These are phyloP conservation scores for Colletes latitarsis DNA, from an alignment of 1,140 invertebrate genomes.

Conservation along the genomic window DNA sequence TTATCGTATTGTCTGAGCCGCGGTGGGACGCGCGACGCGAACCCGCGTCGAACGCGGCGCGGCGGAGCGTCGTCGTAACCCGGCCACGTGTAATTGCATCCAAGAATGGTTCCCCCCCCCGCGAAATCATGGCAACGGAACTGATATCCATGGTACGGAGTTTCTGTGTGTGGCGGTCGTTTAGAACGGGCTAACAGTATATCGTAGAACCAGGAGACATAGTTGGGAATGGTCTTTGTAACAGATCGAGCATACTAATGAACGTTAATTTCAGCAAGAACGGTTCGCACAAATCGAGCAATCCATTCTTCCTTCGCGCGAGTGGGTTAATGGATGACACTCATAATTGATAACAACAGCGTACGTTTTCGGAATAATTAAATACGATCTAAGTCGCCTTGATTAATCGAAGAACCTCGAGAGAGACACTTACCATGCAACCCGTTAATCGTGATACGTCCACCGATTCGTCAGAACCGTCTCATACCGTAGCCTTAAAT, in stretches of 20 bases:
- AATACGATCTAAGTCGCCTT: too few species aligned
- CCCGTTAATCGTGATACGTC: constrained; percentile 52
- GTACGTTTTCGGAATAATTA: too few species aligned
- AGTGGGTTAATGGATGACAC: too few species aligned
- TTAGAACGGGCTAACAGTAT: constrained; percentile 19
- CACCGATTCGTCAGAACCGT: constrained; percentile 46
- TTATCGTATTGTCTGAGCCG: neutral
- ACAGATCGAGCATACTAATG: constrained; percentile 5
- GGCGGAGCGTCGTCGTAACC: neutral
- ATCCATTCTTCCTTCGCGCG: neutral
- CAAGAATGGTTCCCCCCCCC: neutral
- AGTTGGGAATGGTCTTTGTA: neutral
- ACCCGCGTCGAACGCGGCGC: too few species aligned
- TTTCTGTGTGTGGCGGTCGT: neutral
- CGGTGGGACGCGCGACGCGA: too few species aligned
- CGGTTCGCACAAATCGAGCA: neutral
- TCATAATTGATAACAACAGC: too few species aligned
- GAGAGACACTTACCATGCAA: constrained; percentile 53
- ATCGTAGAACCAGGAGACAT: neutral
- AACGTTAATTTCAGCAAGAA: constrained; percentile 22
- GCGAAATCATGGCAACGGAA: neutral
- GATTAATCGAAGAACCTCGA: neutral
- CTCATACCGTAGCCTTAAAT: constrained; percentile 60
- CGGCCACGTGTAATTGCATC: neutral
- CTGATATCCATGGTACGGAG: neutral